Conservation (phyloP, 2,797 vertebrate genomes). For the Jordanella pulchra region DNA sequence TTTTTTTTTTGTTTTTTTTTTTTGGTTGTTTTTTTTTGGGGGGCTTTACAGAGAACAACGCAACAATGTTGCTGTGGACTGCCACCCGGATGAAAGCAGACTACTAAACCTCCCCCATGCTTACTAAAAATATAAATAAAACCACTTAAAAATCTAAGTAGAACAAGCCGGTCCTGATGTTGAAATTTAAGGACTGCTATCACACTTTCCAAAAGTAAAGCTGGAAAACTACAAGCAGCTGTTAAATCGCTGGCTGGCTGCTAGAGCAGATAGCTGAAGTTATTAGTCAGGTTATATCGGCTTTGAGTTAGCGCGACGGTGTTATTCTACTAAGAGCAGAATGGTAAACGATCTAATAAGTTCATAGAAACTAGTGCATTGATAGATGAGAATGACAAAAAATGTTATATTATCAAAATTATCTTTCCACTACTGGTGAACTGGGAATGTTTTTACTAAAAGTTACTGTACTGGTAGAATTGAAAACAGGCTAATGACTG, state of each 20-base stretch:
- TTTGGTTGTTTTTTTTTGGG: too few relatives aligned
- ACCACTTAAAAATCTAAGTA: background rate
- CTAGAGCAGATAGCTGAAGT: background rate
- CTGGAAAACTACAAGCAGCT: too few relatives aligned
- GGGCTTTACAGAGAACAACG: background rate
- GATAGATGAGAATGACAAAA: background rate
- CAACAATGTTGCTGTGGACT: background rate
- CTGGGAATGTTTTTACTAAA: background rate
- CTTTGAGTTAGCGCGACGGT: background rate
- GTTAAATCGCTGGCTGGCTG: too few relatives aligned
- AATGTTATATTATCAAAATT: too few relatives aligned
- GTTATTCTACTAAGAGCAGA: background rate
- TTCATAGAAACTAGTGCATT: background rate
- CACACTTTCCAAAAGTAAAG: too few relatives aligned
- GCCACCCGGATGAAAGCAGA: background rate
- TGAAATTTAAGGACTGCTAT: too few relatives aligned
- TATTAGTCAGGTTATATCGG: background rate
- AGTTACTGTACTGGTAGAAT: background rate
- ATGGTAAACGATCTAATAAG: background rate
- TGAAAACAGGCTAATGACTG: background rate
- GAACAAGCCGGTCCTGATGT: too few relatives aligned
- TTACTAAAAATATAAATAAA: background rate
- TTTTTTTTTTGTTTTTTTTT: too few relatives aligned
- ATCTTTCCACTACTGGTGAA: background rate
- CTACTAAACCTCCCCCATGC: background rate